phyloP scores from a whole-genome alignment of 92 coral and sea anemone genomes.

The Anthopleura xanthogrammica region DNA sequence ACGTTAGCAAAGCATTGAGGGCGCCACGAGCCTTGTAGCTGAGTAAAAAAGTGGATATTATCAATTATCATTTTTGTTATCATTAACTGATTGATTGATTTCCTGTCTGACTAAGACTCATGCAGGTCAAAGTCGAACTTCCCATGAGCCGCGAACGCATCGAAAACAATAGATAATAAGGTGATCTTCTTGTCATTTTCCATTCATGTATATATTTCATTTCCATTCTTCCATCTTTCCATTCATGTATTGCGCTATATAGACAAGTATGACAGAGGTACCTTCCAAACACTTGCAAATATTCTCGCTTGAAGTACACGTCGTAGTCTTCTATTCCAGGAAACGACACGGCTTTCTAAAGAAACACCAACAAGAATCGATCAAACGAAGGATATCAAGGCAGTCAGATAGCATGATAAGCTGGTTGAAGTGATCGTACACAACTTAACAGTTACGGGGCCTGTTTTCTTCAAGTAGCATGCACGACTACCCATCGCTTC shows the following conservation, averaged over 20 bases:
- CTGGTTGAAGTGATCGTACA: not conserved
- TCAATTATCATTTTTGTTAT: not conserved
- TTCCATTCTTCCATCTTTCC: not conserved
- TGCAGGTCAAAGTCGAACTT: no score
- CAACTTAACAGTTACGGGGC: not conserved
- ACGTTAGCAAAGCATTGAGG: conserved; percentile 61
- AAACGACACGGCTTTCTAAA: conserved; percentile 55
- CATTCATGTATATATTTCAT: not conserved
- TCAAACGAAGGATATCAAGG: no score
- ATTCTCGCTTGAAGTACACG: conserved; percentile 75
- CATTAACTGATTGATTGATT: not conserved
- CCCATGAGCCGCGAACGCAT: no score
- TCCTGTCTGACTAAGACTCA: no score
- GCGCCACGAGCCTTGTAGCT: conserved; percentile 81
- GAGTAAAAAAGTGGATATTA: not conserved
- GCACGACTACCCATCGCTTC: no score
- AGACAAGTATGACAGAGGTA: not conserved
- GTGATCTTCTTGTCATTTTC: not conserved
- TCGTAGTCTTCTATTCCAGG: conserved; percentile 67
- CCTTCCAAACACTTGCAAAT: conserved; percentile 69
- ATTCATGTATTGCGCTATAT: not conserved
- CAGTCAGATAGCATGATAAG: no score
- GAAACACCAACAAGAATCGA: not conserved
- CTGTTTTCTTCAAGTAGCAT: not conserved
- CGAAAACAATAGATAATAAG: no score